Evolutionary conservation across 35 echinoderm and acorn worm species (phyloP), one percentile per base, ranked within the genome.

Genomic region (Chiridota heheva): DNA sequence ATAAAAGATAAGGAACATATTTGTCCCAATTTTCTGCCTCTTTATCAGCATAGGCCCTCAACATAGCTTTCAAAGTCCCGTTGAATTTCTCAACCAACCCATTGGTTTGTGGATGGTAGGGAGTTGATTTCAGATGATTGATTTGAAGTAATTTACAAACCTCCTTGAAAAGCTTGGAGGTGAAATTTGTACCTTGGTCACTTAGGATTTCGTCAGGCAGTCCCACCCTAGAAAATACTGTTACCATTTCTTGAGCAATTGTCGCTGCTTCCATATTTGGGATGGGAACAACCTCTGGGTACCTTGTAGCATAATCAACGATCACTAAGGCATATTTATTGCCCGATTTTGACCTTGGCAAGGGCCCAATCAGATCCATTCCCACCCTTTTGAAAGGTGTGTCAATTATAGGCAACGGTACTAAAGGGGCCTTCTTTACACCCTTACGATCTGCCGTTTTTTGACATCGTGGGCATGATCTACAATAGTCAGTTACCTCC

Each of bases 101-200:
- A 26, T 73, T 73, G 0, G 39, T 44, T 27, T 73, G 69, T 44
- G 69, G 69, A 48, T 73, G 69, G 69, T 44, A 73, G 6, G 69
- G 69, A 18, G 69, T 73, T 10, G 69, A 44, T 51, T 48, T 74
- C 3, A 74, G 24, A 12, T 46, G 42, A 20, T 69, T 38, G 35
- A 38, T 69, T n/a, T 7, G 8, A 29, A 38, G 32, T 31, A 38
- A 8, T 39, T 36, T 8, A 34, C 70, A 73, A 49, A 74, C 18
- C 7, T 74, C 5, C 18, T 74, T 74, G 10, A 47, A 47, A 7
- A 74, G n/a, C 18, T 26, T 44, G 2, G 40, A 74, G 17, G 40
- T 74, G 26, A 74, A 74, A 48, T 74, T 74, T 18, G 42, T 74
- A 4, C 70, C 70, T 32, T 74, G 70, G 40, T 74, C 42, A 27